Conservation (phyloP, 1,140 invertebrate species). For the Himalopsyche phryganea region DNA sequence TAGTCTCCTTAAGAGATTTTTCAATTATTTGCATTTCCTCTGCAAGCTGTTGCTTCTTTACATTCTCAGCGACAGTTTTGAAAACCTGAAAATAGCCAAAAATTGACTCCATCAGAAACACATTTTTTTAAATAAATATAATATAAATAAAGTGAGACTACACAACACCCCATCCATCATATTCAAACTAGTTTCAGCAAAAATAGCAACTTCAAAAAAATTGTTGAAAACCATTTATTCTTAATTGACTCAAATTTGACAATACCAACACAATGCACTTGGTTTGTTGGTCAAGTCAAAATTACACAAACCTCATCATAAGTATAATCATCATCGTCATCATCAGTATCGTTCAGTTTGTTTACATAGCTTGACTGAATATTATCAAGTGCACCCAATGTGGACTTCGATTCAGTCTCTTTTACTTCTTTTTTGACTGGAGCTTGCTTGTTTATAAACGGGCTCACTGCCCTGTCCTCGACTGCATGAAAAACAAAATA, state of each 20-base stretch:
- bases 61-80: conserved; percentile 29
- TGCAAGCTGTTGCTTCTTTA: conserved; percentile 29
- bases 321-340: conserved; percentile 33
- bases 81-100: conserved; percentile 22
- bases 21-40: conserved; percentile 26
- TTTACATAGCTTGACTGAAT: too few species aligned
- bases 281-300: too few species aligned
- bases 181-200: neutral
- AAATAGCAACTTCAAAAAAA: neutral
- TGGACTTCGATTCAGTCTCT: neutral
- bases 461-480: conserved; percentile 4
- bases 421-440: conserved; percentile 12
- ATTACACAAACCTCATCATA: conserved; percentile 30
- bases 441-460: conserved; percentile 17
- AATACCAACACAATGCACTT: neutral
- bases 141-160: neutral
- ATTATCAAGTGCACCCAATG: neutral
- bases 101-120: neutral
- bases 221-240: neutral
- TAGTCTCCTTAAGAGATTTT: conserved; percentile 21
- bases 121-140: neutral
- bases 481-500: neutral
- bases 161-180: neutral
- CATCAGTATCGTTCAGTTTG: conserved; percentile 26
- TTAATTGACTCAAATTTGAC: neutral